Conservation (phyloP, 2,888 invertebrate genomes). For the Cerceris ruficornis region DNA sequence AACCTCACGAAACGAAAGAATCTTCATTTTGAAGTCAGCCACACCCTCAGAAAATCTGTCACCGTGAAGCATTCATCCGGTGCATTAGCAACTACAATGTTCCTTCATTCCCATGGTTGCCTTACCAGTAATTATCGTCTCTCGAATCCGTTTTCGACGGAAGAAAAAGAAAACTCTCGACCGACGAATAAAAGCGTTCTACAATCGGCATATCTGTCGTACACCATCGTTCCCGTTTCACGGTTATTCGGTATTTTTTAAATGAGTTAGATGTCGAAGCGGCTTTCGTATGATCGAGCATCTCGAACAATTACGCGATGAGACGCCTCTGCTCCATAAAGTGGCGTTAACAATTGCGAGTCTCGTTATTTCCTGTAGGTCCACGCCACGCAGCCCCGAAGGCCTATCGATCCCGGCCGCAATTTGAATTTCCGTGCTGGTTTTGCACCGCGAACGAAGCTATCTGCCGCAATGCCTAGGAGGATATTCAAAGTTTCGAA, state of each 20-base stretch:
- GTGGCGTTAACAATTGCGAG: constrained; percentile 31
- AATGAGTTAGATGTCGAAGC: constrained; percentile 4
- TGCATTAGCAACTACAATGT: too few relatives aligned
- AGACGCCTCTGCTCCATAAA: constrained; percentile 7
- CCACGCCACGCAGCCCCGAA: background rate
- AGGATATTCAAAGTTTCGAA: constrained; percentile 49
- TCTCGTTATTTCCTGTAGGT: constrained; percentile 34
- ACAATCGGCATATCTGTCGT: too few relatives aligned
- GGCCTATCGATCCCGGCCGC: constrained; percentile 46
- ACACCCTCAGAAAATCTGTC: too few relatives aligned
- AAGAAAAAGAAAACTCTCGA: too few relatives aligned
- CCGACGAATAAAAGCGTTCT: too few relatives aligned
- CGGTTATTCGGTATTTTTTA: background rate
- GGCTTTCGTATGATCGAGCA: constrained; percentile 17
- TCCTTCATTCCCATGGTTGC: too few relatives aligned
- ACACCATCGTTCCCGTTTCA: too few relatives aligned
- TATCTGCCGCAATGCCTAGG: constrained; percentile 34
- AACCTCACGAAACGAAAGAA: too few relatives aligned
- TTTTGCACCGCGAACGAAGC: constrained; percentile 8
- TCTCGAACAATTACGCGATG: constrained; percentile 32
- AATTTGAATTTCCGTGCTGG: constrained; percentile 52
- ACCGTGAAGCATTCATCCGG: too few relatives aligned
- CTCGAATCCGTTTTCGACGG: too few relatives aligned
- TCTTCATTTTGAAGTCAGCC: too few relatives aligned
- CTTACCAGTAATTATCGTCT: too few relatives aligned